Base-by-base conservation (phyloP, 2,888 invertebrate species). In the Magallana nippona region DNA sequence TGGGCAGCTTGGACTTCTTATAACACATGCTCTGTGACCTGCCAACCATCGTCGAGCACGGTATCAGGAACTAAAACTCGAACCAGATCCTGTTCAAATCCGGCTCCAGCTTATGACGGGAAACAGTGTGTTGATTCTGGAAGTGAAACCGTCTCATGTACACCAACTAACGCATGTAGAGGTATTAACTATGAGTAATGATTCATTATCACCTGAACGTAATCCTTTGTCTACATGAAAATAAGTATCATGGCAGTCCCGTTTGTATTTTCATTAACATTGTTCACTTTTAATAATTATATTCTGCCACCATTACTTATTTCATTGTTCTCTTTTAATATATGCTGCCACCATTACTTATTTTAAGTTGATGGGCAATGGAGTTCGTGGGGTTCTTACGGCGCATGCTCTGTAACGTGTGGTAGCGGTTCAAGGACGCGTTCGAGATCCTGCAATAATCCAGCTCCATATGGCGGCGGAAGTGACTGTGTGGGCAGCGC, bases 1-100 rank as follows among this genome's bases (percentile, higher is more conserved):
- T 93, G 90, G 90, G 79, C 81, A 8, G 57, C 19, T 0, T 93
- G 93, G 93, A 81, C 84, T 0, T 82, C 78, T 13, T 93, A 91
- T 91, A 82, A 87, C 17, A 81, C 84, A 10, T 93, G 93, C 83
- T 88, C 86, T 19, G 85, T 87, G 8, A 86, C 92, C 0, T 93
- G 93, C 86, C 60, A 27, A 0, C 22, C 82, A 60, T 89, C 90
- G 1, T 89, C 89, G 19, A 89, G 90, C 15, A 83, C 57, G 1
- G 86, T 82, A 32, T 77, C 83, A 22, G 86, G 93, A n/a, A 86
- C 86, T 1, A 86, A 89, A 58, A 86, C 82, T 2, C 91, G 92
- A 80, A 81, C 79, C 8, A 87, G 90, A 60, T 87, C 88, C 2
- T 86, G 88, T 58, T 79, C 81, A 1, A 80, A 87, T 78, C 89